Evolutionary conservation across 2,797 vertebrate species (phyloP).

Genomic region (Anomalospiza imberbis): DNA sequence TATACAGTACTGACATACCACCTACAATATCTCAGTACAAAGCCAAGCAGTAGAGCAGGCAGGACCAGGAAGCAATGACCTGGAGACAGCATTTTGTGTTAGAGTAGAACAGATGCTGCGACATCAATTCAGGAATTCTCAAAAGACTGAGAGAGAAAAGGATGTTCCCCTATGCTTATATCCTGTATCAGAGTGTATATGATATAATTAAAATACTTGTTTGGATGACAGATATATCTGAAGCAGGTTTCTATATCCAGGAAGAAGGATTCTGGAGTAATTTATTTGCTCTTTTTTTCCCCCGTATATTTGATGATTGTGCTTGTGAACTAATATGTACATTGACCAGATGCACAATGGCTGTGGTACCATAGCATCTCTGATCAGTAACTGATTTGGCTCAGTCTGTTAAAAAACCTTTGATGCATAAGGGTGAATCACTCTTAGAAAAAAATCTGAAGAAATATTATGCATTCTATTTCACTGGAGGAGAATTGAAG

Average conservation of each 20-base stretch:
- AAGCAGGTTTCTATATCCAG: neutral
- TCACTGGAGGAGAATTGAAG: neutral
- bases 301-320: neutral
- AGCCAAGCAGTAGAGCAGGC: neutral
- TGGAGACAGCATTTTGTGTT: neutral
- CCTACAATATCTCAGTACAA: neutral
- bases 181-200: neutral
- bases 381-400: neutral
- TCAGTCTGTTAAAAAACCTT: neutral
- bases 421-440: neutral
- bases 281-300: fast-evolving
- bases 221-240: neutral
- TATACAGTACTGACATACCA: constrained; percentile 20
- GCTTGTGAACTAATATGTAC: neutral
- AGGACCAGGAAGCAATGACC: neutral
- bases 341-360: neutral
- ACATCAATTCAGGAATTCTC: neutral
- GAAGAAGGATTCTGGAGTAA: neutral
- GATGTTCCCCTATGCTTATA: neutral
- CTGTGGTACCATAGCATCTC: neutral
- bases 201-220: neutral
- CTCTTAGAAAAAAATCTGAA: neutral
- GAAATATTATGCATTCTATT: neutral
- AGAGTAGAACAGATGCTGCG: neutral
- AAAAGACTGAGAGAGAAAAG: neutral